Percentiles rank a stretch among this genome's conserved stretches.
These are phyloP conservation scores for Rhabditoides inermis DNA, from an alignment of 2,888 invertebrate genomes.

Conservation along the genomic window DNA sequence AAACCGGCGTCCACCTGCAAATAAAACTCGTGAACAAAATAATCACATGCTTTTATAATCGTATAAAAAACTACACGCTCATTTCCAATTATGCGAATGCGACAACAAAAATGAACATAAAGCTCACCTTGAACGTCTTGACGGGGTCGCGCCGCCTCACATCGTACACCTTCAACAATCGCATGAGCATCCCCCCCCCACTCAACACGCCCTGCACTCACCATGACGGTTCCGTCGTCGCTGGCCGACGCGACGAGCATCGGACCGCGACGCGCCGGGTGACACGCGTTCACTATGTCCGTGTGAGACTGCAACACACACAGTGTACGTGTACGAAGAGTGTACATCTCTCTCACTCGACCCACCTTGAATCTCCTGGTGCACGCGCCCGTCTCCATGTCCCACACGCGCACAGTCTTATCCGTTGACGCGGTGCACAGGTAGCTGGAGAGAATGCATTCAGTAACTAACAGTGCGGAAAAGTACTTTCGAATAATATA, in stretches of 20 bases:
- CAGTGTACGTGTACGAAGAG: background rate
- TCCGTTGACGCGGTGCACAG: constrained; percentile 87
- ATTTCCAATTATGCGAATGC: background rate
- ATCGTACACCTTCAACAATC: constrained; percentile 64
- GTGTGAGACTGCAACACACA: constrained; percentile 54
- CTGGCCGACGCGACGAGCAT: constrained; percentile 83
- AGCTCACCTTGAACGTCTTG: constrained; percentile 57
- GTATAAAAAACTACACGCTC: no score
- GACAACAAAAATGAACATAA: constrained; percentile 46
- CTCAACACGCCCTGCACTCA: constrained; percentile 52
- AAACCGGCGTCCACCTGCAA: no score
- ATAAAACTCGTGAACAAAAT: background rate
- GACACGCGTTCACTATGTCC: constrained; percentile 60
- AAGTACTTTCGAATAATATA: background rate
- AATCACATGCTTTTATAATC: no score
- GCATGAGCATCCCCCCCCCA: background rate
- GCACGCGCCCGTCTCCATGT: constrained; percentile 75
- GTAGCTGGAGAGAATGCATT: constrained; percentile 57
- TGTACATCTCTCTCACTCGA: no score
- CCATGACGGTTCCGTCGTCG: constrained; percentile 83
- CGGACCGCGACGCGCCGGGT: constrained; percentile 73
- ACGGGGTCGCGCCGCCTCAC: constrained; percentile 75
- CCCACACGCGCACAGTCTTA: constrained; percentile 89
- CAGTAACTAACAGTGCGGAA: background rate
- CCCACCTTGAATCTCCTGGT: constrained; percentile 63